Evolutionary conservation across 2,113 vertebrate genomes (phyloP).

Genomic region (Scophthalmus maximus): DNA sequence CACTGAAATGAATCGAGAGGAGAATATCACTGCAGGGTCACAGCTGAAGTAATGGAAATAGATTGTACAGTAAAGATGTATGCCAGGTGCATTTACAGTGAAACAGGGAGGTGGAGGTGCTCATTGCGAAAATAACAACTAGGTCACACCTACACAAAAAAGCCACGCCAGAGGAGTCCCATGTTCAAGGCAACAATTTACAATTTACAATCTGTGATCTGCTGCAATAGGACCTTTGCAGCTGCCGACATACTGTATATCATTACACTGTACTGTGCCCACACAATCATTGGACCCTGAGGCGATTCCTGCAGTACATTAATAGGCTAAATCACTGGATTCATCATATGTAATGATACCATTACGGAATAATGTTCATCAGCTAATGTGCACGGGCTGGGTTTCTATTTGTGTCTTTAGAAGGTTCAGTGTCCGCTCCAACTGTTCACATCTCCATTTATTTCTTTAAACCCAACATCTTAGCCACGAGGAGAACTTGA

Average conservation of each 20-base stretch:
- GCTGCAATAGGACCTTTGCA: slow-evolving; percentile 7
- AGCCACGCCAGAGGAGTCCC: slow-evolving; percentile 2
- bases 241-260: slow-evolving; percentile 15
- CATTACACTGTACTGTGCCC: slow-evolving; percentile 31
- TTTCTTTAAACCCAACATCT: slow-evolving; percentile 56
- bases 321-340: slow-evolving; percentile 69
- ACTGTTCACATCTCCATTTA: slow-evolving; percentile 50
- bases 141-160: slow-evolving; percentile 20
- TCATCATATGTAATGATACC: slow-evolving; percentile 76
- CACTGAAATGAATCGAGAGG: slow-evolving; percentile 43
- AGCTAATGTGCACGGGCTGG: slow-evolving; percentile 67
- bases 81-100: slow-evolving; percentile 48
- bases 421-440: slow-evolving; percentile 57
- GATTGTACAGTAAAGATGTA: slow-evolving; percentile 23
- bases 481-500: slow-evolving; percentile 59
- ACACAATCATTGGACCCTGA: slow-evolving; percentile 34
- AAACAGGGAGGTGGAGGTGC: slow-evolving; percentile 20
- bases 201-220: not conserved
- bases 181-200: not conserved
- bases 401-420: slow-evolving; percentile 68
- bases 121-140: slow-evolving; percentile 39
- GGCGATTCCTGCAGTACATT: slow-evolving; percentile 64
- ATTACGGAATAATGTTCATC: slow-evolving; percentile 77
- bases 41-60: slow-evolving; percentile 24
- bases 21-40: slow-evolving; percentile 36